Conservation (phyloP, 1,140 invertebrate species). For the Laodelphax striatellus region DNA sequence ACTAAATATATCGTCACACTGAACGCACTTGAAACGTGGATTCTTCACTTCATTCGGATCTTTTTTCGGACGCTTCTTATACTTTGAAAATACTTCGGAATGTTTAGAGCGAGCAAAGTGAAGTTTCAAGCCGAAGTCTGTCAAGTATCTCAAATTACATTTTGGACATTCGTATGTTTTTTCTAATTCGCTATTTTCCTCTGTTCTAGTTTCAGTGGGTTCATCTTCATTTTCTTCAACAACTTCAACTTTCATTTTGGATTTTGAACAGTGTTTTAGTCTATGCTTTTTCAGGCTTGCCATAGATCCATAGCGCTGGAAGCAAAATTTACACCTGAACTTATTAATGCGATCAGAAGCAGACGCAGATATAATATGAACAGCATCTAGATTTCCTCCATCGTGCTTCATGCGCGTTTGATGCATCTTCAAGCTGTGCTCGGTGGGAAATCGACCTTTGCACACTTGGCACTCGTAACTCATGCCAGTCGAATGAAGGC, state of each 20-base stretch:
- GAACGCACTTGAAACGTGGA: background rate
- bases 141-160: background rate
- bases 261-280: background rate
- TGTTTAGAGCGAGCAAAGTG: background rate
- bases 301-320: background rate
- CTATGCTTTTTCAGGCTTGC: background rate
- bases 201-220: background rate
- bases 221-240: background rate
- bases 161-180: background rate
- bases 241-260: background rate
- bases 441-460: background rate
- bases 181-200: background rate
- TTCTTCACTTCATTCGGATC: background rate
- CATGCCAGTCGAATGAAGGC: background rate
- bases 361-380: background rate
- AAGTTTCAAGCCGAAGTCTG: background rate
- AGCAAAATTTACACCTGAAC: background rate
- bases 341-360: background rate
- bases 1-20: background rate
- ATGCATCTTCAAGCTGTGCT: conserved; percentile 1
- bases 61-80: background rate
- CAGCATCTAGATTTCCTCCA: background rate
- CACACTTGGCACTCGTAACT: background rate
- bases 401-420: background rate
- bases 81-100: background rate